Evolutionary conservation across 2,888 invertebrate genomes (phyloP).

Genomic region (Harpalus rubripes): DNA sequence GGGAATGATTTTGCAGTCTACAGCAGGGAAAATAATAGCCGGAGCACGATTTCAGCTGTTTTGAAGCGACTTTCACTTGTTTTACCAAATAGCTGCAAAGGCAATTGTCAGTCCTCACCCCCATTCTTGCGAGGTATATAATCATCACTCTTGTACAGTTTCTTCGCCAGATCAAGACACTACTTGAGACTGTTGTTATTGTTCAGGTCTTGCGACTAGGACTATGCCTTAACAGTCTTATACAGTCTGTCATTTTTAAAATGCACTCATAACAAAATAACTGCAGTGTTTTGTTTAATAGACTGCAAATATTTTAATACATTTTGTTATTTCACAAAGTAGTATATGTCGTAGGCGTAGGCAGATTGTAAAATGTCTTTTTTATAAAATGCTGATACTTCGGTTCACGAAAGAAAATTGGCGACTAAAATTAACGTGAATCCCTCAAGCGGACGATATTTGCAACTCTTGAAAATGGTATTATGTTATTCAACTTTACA

Average conservation of each 20-base stretch:
- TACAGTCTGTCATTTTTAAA: slow-evolving; percentile 32
- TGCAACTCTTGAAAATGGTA: too few species aligned
- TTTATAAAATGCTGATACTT: too few species aligned
- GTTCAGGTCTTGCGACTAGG: slow-evolving; percentile 46
- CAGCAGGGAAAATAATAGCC: slow-evolving; percentile 74
- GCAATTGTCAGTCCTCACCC: slow-evolving; percentile 85
- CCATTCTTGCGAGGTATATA: slow-evolving; percentile 85
- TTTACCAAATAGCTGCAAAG: slow-evolving; percentile 86
- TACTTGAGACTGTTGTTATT: slow-evolving; percentile 63
- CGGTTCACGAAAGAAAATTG: too few species aligned
- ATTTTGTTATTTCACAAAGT: slow-evolving; percentile 20
- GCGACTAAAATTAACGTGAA: too few species aligned
- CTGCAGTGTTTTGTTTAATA: slow-evolving; percentile 1
- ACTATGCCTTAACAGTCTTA: slow-evolving; percentile 21
- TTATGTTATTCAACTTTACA: too few species aligned
- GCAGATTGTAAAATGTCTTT: too few species aligned
- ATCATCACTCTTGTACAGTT: slow-evolving; percentile 68
- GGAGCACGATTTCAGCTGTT: slow-evolving; percentile 75
- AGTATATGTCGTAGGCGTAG: neutral
- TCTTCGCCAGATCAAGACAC: slow-evolving; percentile 27
- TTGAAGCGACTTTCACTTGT: slow-evolving; percentile 80
- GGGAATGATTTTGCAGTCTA: slow-evolving; percentile 77
- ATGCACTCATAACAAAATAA: slow-evolving; percentile 5
- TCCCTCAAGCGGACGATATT: too few species aligned
- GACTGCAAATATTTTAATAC: slow-evolving; percentile 33